Base-by-base conservation (phyloP, 2,888 invertebrate species). In the Lycophotia porphyrea region DNA sequence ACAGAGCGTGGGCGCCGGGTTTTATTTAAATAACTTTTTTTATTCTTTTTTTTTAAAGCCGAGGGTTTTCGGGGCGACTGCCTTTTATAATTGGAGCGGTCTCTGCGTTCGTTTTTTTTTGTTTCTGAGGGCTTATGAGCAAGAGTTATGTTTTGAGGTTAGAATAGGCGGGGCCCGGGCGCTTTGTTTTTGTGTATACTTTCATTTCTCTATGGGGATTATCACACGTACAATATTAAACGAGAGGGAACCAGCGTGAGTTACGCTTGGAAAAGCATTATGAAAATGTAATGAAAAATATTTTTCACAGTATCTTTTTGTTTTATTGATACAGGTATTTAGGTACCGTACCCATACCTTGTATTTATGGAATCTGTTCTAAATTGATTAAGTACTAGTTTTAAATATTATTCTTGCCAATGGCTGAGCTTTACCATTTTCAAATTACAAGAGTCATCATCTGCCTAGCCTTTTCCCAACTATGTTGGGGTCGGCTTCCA, bases 11-110 rank as follows among this genome's bases (percentile, higher is more conserved):
- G 92, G 91, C 91, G 92, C 91, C 89, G 92, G 94, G 92, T 95
- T 95, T 95, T 96, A 95, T 96, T 95, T 95, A 96, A 96, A 96
- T 95, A 95, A 94, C 93, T 93, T 93, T 94, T 93, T 91, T 91
- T 74, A 49, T 91, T 90, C 88, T 88, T 91, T 92, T 93, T 93
- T 92, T 91, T 92, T 89, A 90, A 84, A 92, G 90, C 92, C 91
- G 91, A 91, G 92, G 92, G 92, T 92, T 94, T 94, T 93, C 88
- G 91, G 93, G 92, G 91, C 89, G 90, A 88, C 88, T 93, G 93
- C 94, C 94, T 95, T 95, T 95, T 95, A 92, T 96, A 94, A 96
- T 95, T 95, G 95, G 94, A 91, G 84, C 92, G 93, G 91, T 91
- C 92, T 91, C 90, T 91, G 91, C 88, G 89, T 88, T 88, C 84